Evolutionary conservation across 2,113 vertebrate genomes (phyloP).

Genomic region (Carassius auratus): DNA sequence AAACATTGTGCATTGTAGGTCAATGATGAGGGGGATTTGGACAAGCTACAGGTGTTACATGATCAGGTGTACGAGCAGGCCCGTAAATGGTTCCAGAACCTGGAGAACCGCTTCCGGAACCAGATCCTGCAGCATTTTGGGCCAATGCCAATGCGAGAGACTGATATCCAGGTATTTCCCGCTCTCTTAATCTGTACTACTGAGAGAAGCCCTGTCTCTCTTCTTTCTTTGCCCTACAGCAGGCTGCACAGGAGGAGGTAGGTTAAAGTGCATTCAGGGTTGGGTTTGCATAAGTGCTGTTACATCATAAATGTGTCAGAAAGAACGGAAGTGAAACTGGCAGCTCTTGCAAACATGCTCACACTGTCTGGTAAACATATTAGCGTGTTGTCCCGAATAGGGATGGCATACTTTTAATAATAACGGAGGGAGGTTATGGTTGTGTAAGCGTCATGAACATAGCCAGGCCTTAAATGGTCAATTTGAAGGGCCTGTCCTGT

Average conservation of each 20-base stretch:
- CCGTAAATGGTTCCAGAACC: conserved; percentile 91
- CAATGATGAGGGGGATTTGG: conserved; percentile 77
- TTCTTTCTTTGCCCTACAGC: not conserved
- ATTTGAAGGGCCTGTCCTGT: not conserved
- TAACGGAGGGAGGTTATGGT: not conserved
- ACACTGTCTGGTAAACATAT: not conserved
- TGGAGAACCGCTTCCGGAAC: conserved; percentile 89
- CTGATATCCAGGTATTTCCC: conserved; percentile 87
- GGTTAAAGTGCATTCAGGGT: conserved; percentile 62
- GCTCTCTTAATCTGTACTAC: not conserved
- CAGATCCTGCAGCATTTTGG: conserved; percentile 98
- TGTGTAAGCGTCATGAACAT: not conserved
- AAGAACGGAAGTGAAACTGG: conserved; percentile 28
- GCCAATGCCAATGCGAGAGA: conserved; percentile 90
- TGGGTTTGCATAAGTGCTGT: conserved; percentile 60
- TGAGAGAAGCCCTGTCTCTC: not conserved
- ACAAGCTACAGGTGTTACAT: conserved; percentile 84
- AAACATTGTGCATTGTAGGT: conserved; percentile 74
- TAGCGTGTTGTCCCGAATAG: not conserved
- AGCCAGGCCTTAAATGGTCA: not conserved
- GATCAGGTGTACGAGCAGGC: conserved; percentile 91
- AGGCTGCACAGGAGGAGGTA: not conserved
- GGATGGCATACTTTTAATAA: not conserved
- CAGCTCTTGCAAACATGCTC: not conserved
- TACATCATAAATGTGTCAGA: conserved; percentile 60